Conservation (phyloP, 2,797 vertebrate species). For the Thalassophryne amazonica region DNA sequence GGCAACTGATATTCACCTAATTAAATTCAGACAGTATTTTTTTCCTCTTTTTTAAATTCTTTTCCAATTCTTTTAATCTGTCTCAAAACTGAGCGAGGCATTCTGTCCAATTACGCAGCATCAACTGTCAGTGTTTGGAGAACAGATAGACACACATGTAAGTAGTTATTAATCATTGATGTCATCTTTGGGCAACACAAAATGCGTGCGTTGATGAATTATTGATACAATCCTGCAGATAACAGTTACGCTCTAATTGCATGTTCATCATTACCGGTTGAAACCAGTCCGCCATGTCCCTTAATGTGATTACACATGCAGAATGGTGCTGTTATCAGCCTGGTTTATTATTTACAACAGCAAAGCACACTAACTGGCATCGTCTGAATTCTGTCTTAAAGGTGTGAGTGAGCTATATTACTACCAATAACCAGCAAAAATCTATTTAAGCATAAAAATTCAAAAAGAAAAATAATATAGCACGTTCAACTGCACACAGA, state of each 20-base stretch:
- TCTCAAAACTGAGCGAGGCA: constrained; percentile 6
- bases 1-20: constrained; percentile 10
- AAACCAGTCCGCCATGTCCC: constrained; percentile 60
- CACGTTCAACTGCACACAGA: too few species aligned
- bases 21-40: constrained; percentile 31
- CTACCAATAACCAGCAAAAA: too few species aligned
- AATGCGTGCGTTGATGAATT: constrained; percentile 64
- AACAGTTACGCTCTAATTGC: constrained; percentile 67
- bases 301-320: constrained; percentile 70
- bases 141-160: constrained; percentile 37
- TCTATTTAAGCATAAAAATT: too few species aligned
- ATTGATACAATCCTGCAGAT: constrained; percentile 69
- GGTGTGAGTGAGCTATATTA: too few species aligned
- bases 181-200: constrained; percentile 54
- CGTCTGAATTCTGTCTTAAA: constrained; percentile 21
- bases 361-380: constrained; percentile 58
- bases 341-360: constrained; percentile 67
- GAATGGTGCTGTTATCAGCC: constrained; percentile 69
- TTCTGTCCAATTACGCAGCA: constrained; percentile 44
- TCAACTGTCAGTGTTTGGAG: constrained; percentile 35
- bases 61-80: constrained; percentile 3
- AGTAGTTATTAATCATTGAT: constrained; percentile 49
- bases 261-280: constrained; percentile 72
- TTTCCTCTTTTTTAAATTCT: neutral
- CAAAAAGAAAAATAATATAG: too few species aligned